Evolutionary conservation across 2,888 invertebrate genomes (phyloP).

Genomic region (Hoplodrina blanda): DNA sequence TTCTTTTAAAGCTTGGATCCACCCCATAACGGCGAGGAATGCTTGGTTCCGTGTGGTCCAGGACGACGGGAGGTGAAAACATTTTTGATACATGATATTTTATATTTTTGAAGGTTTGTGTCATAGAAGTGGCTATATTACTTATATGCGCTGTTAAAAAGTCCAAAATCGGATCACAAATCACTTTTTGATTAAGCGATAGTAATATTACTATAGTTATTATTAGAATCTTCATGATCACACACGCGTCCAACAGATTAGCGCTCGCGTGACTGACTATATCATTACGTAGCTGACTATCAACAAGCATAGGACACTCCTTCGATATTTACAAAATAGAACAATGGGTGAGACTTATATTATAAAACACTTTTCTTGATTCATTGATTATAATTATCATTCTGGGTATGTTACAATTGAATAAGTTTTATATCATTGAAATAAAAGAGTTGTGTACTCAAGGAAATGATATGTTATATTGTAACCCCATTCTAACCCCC

Average conservation of each 20-base stretch:
- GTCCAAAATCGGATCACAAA: conserved; percentile 64
- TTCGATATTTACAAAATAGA: conserved; percentile 51
- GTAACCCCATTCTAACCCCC: neutral
- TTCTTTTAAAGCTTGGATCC: conserved; percentile 50
- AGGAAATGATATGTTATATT: conserved; percentile 29
- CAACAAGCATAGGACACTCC: conserved; percentile 23
- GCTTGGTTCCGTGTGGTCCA: neutral
- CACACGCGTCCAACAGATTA: conserved; percentile 30
- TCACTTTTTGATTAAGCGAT: conserved; percentile 60
- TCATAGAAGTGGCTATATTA: conserved; percentile 60
- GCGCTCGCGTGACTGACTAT: conserved; percentile 41
- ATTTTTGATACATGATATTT: conserved; percentile 57
- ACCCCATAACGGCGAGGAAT: neutral
- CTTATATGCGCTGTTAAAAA: conserved; percentile 62
- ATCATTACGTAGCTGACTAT: conserved; percentile 32
- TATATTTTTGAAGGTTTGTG: conserved; percentile 59
- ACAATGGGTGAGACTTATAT: conserved; percentile 53
- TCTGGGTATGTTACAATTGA: conserved; percentile 24
- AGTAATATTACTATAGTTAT: conserved; percentile 50
- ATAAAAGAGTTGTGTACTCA: neutral
- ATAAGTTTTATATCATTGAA: conserved; percentile 21
- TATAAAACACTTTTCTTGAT: conserved; percentile 50
- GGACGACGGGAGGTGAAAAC: conserved; percentile 16
- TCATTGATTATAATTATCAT: conserved; percentile 36
- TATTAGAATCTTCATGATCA: conserved; percentile 56